Evolutionary conservation across 2,113 vertebrate species (phyloP).

Genomic region (Tympanuchus pallidicinctus): DNA sequence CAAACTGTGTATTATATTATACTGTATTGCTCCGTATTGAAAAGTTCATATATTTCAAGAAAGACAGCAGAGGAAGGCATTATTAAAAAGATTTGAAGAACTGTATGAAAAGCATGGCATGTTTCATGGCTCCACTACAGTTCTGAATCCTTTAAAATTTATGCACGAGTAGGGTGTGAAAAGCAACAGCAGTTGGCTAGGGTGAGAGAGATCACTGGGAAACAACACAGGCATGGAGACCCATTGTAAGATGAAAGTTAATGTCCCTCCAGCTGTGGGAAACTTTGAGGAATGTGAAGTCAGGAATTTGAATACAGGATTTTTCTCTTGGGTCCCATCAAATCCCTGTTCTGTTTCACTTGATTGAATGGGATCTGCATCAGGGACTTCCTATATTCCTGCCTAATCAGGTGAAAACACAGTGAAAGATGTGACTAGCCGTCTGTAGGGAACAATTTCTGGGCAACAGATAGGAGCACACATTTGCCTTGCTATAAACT

Average conservation of each 20-base stretch:
- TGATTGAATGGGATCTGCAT: not conserved
- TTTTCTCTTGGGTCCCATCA: not conserved
- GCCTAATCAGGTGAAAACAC: slow-evolving; percentile 20
- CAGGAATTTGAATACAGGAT: not conserved
- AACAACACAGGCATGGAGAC: not conserved
- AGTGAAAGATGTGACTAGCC: not conserved
- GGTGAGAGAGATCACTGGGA: not conserved
- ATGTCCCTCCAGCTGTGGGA: not conserved
- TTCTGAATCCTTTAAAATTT: not conserved
- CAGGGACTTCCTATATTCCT: not conserved
- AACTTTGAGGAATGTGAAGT: not conserved
- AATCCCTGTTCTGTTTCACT: slow-evolving; percentile 23
- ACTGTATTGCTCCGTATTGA: not conserved
- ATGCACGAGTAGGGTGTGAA: not conserved
- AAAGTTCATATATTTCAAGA: not conserved
- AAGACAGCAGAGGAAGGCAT: not conserved
- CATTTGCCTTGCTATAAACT: not conserved
- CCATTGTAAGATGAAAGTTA: not conserved
- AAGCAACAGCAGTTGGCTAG: not conserved
- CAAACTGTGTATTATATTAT: not conserved
- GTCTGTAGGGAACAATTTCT: slow-evolving; percentile 10
- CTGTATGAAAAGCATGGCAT: not conserved
- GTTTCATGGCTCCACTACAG: not conserved
- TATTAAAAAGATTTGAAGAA: not conserved
- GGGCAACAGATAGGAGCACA: not conserved